phyloP scores from a whole-genome alignment of 2,888 invertebrate species.

The Theretra japonica region DNA sequence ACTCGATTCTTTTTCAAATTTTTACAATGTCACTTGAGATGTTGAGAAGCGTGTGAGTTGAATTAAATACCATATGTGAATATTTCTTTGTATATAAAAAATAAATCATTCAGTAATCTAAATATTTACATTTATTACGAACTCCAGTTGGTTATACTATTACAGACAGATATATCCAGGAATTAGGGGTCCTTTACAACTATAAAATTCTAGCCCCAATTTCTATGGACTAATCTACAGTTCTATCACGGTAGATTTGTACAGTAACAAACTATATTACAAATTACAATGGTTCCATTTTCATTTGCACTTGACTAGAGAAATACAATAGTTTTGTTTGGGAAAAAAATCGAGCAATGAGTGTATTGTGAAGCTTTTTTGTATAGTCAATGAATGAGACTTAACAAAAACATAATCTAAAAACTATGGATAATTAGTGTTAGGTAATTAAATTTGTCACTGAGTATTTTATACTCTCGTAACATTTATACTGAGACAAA shows the following conservation, averaged over 20 bases:
- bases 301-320: not conserved
- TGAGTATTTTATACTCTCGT: too few relatives aligned
- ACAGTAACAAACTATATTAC: not conserved
- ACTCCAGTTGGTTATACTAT: not conserved
- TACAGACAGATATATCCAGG: not conserved
- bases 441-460: too few relatives aligned
- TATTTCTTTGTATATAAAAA: too few relatives aligned
- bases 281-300: not conserved
- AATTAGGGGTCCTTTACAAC: not conserved
- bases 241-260: not conserved
- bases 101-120: not conserved
- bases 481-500: too few relatives aligned
- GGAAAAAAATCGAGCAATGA: not conserved
- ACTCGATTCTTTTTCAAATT: too few relatives aligned
- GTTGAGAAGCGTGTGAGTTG: too few relatives aligned
- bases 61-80: too few relatives aligned
- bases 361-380: not conserved
- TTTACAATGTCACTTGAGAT: too few relatives aligned
- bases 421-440: too few relatives aligned
- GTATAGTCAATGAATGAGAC: not conserved
- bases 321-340: not conserved
- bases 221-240: not conserved
- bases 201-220: not conserved
- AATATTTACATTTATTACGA: slow-evolving; percentile 20
- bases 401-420: not conserved